Evolutionary conservation across 1,140 invertebrate species (phyloP).

Genomic region (Andricus grossulariae): DNA sequence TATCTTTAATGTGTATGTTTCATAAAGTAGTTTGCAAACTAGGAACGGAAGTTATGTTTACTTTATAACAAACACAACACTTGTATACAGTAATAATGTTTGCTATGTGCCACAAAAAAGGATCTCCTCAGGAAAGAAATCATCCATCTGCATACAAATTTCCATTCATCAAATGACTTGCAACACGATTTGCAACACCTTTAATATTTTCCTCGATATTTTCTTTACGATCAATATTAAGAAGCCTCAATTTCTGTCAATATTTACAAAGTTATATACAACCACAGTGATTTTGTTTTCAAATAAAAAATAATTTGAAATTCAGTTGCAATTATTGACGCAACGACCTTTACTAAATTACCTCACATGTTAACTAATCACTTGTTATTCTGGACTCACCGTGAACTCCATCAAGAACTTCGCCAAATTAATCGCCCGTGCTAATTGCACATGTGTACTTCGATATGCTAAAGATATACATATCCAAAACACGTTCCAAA

Average conservation of each 20-base stretch:
- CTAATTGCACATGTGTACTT: neutral
- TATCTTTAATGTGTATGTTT: neutral
- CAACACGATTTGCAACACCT: too few species aligned
- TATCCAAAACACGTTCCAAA: neutral
- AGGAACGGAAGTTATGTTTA: neutral
- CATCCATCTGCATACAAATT: neutral
- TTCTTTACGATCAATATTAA: too few species aligned
- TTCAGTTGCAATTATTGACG: neutral
- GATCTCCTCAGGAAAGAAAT: neutral
- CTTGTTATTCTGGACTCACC: neutral
- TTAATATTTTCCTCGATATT: too few species aligned
- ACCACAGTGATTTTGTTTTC: too few species aligned
- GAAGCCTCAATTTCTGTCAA: too few species aligned
- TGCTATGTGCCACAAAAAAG: neutral
- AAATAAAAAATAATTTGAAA: neutral
- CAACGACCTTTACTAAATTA: neutral
- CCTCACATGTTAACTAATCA: constrained; percentile 9
- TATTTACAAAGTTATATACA: too few species aligned
- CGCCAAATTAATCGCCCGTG: neutral
- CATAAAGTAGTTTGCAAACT: neutral
- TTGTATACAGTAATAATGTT: neutral
- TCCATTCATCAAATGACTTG: too few species aligned
- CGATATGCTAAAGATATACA: neutral
- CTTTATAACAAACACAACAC: neutral
- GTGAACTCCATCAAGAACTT: neutral